Evolutionary conservation across 37 sponge, comb jelly and placozoan genomes (phyloP), one percentile per base, ranked within the genome.

Genomic region (Cladorhizidae sp.): DNA sequence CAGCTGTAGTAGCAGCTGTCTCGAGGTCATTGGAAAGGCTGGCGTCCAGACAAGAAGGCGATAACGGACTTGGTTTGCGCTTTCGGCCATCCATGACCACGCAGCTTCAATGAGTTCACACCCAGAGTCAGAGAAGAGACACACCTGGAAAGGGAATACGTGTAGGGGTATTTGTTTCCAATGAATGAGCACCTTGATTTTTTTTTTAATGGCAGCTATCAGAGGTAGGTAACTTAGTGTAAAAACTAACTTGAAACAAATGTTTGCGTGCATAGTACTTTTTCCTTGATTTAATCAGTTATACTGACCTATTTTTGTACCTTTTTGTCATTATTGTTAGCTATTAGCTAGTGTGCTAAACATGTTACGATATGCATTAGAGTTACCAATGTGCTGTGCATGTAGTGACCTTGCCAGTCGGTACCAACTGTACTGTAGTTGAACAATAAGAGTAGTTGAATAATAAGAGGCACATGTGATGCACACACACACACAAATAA

Each of bases 161-260:
- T 2, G 59, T 26, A 14, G 26, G 26, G 6, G 59, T 58, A 52
- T 15, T 73, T 73, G 14, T 73, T 51, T 73, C 54, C 32, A 50
- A 73, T 41, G 49, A 26, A 73, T 25, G 35, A n/a, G 54, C 73
- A 50, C 73, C 73, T 21, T 25, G 42, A 70, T 40, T 23, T n/a
- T 17, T 59, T 59, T n/a, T n/a, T 3, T 3, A 6, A 73, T 73
- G 73, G 76, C 76, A 35, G 76, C 76, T n/a, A 57, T 75, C 28
- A 75, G 76, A 75, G 28, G 70, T 70, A 38, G 70, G 31, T 32
- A 65, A 61, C 22, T 21, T n/a, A n/a, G n/a, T n/a, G n/a, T n/a
- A n/a, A n/a, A n/a, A n/a, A n/a, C n/a, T n/a, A n/a, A n/a, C n/a
- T n/a, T n/a, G n/a, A n/a, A n/a, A n/a, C n/a, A n/a, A n/a, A n/a